phyloP scores from a whole-genome alignment of 2,888 invertebrate species.

The Tipula helvola region DNA sequence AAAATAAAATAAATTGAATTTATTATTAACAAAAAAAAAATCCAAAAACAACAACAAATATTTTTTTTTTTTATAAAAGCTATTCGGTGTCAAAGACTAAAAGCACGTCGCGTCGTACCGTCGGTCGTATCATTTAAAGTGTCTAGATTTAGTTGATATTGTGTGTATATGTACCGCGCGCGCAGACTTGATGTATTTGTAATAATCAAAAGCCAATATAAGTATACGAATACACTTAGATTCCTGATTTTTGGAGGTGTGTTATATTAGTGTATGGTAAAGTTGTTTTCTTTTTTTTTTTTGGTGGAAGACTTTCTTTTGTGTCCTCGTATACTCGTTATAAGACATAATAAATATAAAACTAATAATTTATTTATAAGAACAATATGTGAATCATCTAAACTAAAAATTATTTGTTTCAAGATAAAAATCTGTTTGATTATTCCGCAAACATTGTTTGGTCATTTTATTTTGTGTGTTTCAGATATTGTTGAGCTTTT shows the following conservation, averaged over 20 bases:
- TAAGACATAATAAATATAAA: background rate
- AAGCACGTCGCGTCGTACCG: constrained; percentile 25
- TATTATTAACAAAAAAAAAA: background rate
- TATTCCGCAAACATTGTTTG: background rate
- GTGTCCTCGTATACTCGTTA: background rate
- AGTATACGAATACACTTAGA: background rate
- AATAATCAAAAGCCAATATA: background rate
- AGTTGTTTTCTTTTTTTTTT: background rate
- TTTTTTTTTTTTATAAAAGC: constrained; percentile 23
- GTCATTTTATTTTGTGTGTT: background rate
- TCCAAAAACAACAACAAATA: background rate
- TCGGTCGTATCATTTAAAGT: background rate
- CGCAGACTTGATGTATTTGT: background rate
- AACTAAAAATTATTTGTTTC: background rate
- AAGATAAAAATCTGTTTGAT: background rate
- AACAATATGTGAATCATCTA: background rate
- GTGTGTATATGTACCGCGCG: background rate
- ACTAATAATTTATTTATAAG: background rate
- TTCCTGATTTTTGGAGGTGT: background rate
- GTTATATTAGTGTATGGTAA: background rate
- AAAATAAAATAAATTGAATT: background rate
- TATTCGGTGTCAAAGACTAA: constrained; percentile 35
- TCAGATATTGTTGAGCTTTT: background rate
- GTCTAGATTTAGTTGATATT: background rate
- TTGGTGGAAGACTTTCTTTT: background rate